Conservation (phyloP, 2,888 invertebrate species). For the Siphlonurus alternatus region DNA sequence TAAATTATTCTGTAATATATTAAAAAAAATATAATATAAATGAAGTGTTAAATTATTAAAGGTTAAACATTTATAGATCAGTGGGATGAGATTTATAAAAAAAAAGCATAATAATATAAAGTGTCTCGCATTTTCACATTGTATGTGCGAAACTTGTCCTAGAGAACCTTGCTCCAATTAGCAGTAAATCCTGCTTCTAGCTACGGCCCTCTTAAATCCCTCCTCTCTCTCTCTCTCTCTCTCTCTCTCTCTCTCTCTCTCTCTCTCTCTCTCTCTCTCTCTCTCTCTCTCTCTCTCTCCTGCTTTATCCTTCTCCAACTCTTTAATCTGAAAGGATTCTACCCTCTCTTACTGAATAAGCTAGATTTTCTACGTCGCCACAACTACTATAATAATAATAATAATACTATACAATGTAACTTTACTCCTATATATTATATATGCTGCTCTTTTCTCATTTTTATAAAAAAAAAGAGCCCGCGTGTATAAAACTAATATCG, state of each 20-base stretch:
- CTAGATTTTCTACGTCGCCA: no score
- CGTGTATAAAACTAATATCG: background rate
- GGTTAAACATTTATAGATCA: background rate
- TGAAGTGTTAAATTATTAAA: no score
- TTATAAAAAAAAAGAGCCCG: background rate
- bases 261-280: background rate
- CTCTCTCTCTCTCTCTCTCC: background rate
- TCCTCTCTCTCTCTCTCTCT: background rate
- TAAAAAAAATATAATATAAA: no score
- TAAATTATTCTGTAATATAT: no score
- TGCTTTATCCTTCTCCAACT: background rate
- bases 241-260: background rate
- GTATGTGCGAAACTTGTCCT: background rate
- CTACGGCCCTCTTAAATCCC: background rate
- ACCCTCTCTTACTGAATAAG: no score
- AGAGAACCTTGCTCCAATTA: background rate
- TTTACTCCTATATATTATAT: no score
- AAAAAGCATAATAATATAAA: background rate
- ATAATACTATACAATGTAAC: background rate
- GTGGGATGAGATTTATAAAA: background rate
- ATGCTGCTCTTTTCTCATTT: background rate
- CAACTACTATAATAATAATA: background rate
- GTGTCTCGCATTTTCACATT: background rate
- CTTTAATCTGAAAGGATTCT: background rate
- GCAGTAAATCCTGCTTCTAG: background rate